Base-by-base conservation (phyloP, 2,888 invertebrate genomes). In the Caenorhabditis sp. region DNA sequence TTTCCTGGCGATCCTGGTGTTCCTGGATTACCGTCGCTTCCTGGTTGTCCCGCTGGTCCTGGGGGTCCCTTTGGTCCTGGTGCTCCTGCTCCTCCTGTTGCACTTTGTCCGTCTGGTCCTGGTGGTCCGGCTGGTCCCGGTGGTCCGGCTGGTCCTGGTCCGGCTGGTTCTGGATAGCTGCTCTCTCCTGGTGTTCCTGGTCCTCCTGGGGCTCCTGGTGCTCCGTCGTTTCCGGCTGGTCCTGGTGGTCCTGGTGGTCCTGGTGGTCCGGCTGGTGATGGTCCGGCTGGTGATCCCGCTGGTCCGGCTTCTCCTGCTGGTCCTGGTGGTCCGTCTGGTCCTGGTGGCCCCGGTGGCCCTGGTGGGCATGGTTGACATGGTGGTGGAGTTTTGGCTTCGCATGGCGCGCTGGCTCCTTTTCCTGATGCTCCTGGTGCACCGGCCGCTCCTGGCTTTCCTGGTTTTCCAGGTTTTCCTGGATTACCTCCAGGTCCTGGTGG, bases 51-150 rank as follows among this genome's bases (percentile, higher is more conserved):
- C 23, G 60, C 59, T 21, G 72, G 69, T 64, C 76, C 76, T 57
- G 68, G 66, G n/a, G 72, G 76, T 54, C 76, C 76, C 54, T 62
- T 59, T 27, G 71, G 66, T 37, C 76, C 76, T 14, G 72, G 69
- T 21, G 24, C 36, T 26, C 76, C 76, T 12, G 58, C 27, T 51
- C 69, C 78, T 36, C 59, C 60, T 23, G 21, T 17, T 27, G 21
- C 62, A 19, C 57, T 26, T 31, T 49, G 27, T 43, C 70, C 70
- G 27, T 70, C 58, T 37, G 17, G 69, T 49, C 83, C 83, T n/a
- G 83, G 83, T 1, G 77, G 76, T 53, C 81, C 80, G 37, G 76
- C 65, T 14, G 80, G 77, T 26, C 79, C 81, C 2, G 71, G 73
- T 19, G 79, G 79, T 4, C 69, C 69, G 21, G 62, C 37, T 1